phyloP scores from a whole-genome alignment of 2,113 vertebrate species.

The Herpetotheres cachinnans region DNA sequence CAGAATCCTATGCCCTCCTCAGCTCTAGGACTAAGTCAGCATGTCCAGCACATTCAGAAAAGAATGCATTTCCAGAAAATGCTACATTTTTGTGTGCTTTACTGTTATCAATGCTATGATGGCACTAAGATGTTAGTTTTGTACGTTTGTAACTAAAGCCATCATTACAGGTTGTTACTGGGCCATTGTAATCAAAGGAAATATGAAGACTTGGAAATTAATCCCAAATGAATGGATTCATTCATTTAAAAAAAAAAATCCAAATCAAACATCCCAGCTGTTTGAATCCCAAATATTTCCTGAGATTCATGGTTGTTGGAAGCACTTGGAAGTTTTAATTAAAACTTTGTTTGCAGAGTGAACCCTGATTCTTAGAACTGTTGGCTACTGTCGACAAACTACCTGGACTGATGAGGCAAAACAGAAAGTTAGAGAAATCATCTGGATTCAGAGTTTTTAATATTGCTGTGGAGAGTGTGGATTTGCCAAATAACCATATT shows the following conservation, averaged over 20 bases:
- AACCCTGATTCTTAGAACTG: background rate
- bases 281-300: background rate
- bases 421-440: background rate
- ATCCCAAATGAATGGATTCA: background rate
- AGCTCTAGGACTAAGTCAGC: background rate
- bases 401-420: background rate
- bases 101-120: background rate
- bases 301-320: background rate
- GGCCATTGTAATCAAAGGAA: background rate
- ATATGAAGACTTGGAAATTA: background rate
- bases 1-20: background rate
- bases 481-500: background rate
- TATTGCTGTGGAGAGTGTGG: background rate
- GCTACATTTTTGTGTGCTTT: background rate
- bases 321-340: background rate
- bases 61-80: background rate
- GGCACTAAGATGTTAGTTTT: background rate
- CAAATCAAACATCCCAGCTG: background rate
- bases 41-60: background rate
- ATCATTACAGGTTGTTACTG: background rate
- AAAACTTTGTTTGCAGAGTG: background rate
- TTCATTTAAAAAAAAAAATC: background rate
- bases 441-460: background rate
- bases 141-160: background rate
- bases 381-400: background rate